Evolutionary conservation across 2,113 vertebrate species (phyloP).

Genomic region (Mesembrinibis cayennensis): DNA sequence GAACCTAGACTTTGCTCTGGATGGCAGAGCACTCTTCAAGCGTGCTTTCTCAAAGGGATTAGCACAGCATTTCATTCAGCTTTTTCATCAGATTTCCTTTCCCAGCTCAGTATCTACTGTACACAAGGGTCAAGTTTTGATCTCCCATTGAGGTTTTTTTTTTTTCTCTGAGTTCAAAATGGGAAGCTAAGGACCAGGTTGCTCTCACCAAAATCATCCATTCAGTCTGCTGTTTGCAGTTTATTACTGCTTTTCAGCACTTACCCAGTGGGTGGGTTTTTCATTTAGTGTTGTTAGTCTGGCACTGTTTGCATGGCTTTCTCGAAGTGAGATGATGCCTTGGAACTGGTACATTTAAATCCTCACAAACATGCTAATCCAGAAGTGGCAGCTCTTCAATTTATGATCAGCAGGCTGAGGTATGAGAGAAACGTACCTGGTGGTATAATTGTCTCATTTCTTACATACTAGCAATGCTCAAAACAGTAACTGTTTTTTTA

Average conservation of each 20-base stretch:
- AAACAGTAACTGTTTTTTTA: not conserved
- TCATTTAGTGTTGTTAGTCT: not conserved
- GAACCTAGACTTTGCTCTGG: slow-evolving; percentile 64
- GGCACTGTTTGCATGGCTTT: not conserved
- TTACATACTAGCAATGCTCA: not conserved
- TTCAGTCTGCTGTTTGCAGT: not conserved
- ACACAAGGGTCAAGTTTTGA: slow-evolving; percentile 38
- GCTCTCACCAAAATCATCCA: not conserved
- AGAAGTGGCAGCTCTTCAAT: not conserved
- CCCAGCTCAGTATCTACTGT: slow-evolving; percentile 52
- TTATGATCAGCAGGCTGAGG: not conserved
- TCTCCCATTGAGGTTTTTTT: not conserved
- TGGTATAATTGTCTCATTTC: not conserved
- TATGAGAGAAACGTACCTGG: not conserved
- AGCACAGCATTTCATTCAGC: slow-evolving; percentile 67
- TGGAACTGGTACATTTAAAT: not conserved
- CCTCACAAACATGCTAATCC: not conserved
- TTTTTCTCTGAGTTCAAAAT: not conserved
- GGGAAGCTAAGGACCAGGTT: not conserved
- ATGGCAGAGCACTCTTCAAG: slow-evolving; percentile 69
- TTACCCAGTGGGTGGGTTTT: not conserved
- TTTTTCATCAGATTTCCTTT: slow-evolving; percentile 61
- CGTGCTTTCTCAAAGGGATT: slow-evolving; percentile 66
- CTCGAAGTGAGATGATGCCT: not conserved
- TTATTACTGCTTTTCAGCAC: slow-evolving; percentile 18